These are phyloP conservation scores for Ameiurus melas DNA, from an alignment of 2,113 vertebrate genomes.

Conservation along the genomic window DNA sequence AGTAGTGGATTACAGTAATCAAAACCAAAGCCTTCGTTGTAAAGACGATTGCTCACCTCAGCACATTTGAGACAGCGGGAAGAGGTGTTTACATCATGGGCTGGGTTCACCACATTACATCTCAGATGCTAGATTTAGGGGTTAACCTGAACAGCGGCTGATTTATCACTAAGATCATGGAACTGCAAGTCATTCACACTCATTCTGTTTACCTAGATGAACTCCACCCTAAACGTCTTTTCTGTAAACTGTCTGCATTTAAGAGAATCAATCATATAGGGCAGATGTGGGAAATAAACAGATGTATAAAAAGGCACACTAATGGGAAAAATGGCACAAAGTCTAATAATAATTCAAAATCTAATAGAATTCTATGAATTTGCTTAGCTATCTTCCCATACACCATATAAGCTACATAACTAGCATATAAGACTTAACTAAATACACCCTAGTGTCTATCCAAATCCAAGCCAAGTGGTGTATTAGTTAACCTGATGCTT, in stretches of 20 bases:
- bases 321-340: background rate
- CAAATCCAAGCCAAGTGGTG: background rate
- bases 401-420: background rate
- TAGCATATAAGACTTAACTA: background rate
- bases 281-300: conserved; percentile 6
- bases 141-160: background rate
- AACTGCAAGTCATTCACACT: conserved; percentile 34
- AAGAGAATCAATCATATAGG: conserved; percentile 2
- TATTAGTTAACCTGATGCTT: background rate
- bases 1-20: conserved; percentile 36
- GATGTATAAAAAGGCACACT: background rate
- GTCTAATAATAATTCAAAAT: background rate
- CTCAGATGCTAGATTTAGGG: background rate
- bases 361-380: background rate
- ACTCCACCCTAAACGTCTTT: conserved; percentile 23
- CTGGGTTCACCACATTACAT: conserved; percentile 15
- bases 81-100: conserved; percentile 50
- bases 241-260: conserved; percentile 13
- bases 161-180: conserved; percentile 36
- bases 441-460: background rate
- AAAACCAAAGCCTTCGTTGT: conserved; percentile 16
- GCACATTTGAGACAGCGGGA: background rate
- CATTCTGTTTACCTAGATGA: conserved; percentile 1
- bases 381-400: background rate
- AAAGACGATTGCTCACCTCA: conserved; percentile 35